These are phyloP conservation scores for Bicyclus anynana DNA, from an alignment of 1,140 invertebrate genomes.

Conservation along the genomic window DNA sequence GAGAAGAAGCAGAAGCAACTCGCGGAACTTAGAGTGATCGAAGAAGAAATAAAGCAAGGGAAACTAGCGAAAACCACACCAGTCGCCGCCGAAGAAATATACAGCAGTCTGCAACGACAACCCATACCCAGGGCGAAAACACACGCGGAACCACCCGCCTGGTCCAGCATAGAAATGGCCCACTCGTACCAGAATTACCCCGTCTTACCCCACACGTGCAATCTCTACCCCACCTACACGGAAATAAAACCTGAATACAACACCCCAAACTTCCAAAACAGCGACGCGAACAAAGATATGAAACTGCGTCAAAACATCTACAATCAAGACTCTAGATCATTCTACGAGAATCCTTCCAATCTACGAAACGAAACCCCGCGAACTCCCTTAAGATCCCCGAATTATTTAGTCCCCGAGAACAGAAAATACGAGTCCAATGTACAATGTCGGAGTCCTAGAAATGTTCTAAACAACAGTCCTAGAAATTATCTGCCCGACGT, in stretches of 20 bases:
- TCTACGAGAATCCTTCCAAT: constrained; percentile 63
- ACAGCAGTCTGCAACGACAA: constrained; percentile 76
- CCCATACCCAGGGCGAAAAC: constrained; percentile 79
- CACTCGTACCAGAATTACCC: constrained; percentile 69
- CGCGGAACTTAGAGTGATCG: constrained; percentile 88
- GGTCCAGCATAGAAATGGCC: constrained; percentile 56
- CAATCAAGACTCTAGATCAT: constrained; percentile 49
- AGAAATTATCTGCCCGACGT: constrained; percentile 57
- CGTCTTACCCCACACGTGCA: constrained; percentile 57
- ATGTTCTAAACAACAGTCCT: constrained; percentile 60
- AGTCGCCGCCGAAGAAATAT: constrained; percentile 72
- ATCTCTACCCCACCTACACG: constrained; percentile 61
- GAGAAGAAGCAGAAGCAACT: constrained; percentile 94
- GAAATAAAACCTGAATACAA: constrained; percentile 64
- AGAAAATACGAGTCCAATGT: constrained; percentile 56
- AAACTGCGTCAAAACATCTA: constrained; percentile 48
- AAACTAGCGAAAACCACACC: constrained; percentile 80
- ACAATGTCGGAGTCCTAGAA: constrained; percentile 55
- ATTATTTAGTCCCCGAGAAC: constrained; percentile 49
- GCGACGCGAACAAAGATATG: constrained; percentile 32
- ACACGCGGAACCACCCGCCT: constrained; percentile 73
- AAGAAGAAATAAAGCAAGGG: constrained; percentile 92
- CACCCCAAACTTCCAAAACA: constrained; percentile 40
- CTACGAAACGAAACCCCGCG: constrained; percentile 39
- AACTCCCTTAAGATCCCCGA: constrained; percentile 41